A percentile compares a stretch with the other conserved stretches of the same genome.
phyloP scores from a whole-genome alignment of 2,113 vertebrate species.

The Excalfactoria chinensis region DNA sequence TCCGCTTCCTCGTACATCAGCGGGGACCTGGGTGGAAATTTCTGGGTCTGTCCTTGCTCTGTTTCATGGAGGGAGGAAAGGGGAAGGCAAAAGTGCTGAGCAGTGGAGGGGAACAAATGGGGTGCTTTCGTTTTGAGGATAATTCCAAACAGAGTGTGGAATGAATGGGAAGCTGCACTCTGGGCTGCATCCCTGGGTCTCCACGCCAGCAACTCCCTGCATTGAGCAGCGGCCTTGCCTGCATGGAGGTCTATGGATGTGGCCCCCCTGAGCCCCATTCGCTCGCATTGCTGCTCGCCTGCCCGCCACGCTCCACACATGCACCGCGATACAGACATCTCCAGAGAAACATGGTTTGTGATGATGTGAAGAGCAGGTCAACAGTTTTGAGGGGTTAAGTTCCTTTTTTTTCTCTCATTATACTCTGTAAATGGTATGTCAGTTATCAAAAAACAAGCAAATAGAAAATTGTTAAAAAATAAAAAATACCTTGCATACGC shows the following conservation, averaged over 20 bases:
- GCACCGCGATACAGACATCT: slow-evolving; percentile 45
- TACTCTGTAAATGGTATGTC: slow-evolving; percentile 84
- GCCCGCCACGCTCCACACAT: background rate
- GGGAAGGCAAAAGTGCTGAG: background rate
- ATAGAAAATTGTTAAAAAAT: slow-evolving; percentile 79
- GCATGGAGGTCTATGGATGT: background rate
- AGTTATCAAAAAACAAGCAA: slow-evolving; percentile 82
- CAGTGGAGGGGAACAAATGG: background rate
- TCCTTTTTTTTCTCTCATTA: slow-evolving; percentile 85
- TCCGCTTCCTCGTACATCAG: slow-evolving; percentile 21
- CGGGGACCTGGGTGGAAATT: background rate
- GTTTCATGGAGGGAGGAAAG: background rate
- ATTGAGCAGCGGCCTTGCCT: fast-evolving
- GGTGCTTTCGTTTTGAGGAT: background rate
- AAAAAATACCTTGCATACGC: slow-evolving; percentile 81
- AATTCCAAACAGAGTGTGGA: slow-evolving; percentile 4
- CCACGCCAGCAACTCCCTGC: background rate
- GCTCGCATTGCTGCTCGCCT: background rate
- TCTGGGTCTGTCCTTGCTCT: background rate
- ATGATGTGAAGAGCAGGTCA: slow-evolving; percentile 83
- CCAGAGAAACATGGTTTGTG: slow-evolving; percentile 68
- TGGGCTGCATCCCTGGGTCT: slow-evolving; percentile 20
- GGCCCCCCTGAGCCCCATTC: background rate
- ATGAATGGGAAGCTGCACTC: slow-evolving; percentile 39
- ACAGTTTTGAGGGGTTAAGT: slow-evolving; percentile 84